Evolutionary conservation across 2,797 vertebrate genomes (phyloP).

Genomic region (Crenichthys baileyi): DNA sequence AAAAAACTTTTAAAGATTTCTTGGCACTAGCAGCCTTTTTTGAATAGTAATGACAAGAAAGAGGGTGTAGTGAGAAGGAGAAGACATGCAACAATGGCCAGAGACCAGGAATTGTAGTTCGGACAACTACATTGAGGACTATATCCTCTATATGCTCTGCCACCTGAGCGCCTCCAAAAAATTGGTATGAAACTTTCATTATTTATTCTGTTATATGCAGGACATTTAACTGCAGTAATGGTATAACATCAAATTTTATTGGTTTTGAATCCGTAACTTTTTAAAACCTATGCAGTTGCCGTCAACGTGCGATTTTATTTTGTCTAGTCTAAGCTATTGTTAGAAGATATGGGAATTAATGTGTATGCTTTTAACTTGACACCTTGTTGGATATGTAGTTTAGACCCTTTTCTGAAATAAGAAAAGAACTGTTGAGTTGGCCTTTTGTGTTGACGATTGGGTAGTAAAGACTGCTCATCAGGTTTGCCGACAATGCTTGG

Average conservation of each 20-base stretch:
- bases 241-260: neutral
- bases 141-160: no score
- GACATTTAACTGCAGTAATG: neutral
- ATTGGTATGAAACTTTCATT: no score
- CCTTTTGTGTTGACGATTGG: neutral
- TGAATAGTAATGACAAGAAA: no score
- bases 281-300: neutral
- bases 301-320: neutral
- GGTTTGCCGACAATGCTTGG: neutral
- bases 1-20: no score
- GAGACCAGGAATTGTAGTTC: no score
- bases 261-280: neutral
- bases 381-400: neutral
- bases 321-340: neutral
- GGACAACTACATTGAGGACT: no score
- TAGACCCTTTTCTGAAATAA: neutral
- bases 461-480: neutral
- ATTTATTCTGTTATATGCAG: neutral
- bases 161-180: no score
- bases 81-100: no score
- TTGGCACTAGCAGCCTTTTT: no score
- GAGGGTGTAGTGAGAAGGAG: no score
- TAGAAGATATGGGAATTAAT: neutral
- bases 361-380: neutral
- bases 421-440: neutral